Base-by-base conservation (phyloP, 2,797 vertebrate species). In the Hylomyscus alleni region DNA sequence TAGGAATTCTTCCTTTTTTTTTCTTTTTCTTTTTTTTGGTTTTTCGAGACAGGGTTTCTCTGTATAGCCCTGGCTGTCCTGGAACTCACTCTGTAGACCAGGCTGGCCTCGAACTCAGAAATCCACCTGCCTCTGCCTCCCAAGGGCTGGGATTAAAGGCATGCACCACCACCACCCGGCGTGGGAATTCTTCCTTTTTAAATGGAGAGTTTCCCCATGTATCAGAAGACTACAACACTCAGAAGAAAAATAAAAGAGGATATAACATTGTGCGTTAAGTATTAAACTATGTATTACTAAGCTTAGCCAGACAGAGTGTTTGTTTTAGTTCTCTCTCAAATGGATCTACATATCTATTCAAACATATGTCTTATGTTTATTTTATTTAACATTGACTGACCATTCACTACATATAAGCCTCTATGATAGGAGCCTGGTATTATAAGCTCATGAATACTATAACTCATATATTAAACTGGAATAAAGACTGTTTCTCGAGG, bases 261-360 rank as follows among this genome's bases (percentile, higher is more conserved):
- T 19, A 54, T 78, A 56, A 76, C 40, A 37, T 80, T 83, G 47
- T n/a, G 50, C 47, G 85, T 24, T 34, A 62, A 82, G 9, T 15
- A 37, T 91, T 82, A 85, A 58, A 62, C 15, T 86, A 22, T 5
- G n/a, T 31, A 76, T 86, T 89, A 44, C 3, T 82, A 90, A 85
- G 5, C 8, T 85, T 77, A 10, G 26, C 47, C n/a, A 84, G 40
- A 95, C 73, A 75, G 37, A 19, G 50, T 84, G 17, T 72, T n/a
- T 69, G 6, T 87, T 91, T 90, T 83, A 78, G n/a, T 89, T 92
- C 29, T 90, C 10, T 6, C 40, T 81, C 31, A 92, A 90, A 60
- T 50, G 11, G 4, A 56, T 56, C 40, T n/a, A 56, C 60, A 37
- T 56, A 44, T 2, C 9, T 54, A 67, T 37, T 24, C 22, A 52